Evolutionary conservation across 2,888 invertebrate species (phyloP), one percentile per base, ranked within the genome.

Genomic region (Drosophila neonasuta): DNA sequence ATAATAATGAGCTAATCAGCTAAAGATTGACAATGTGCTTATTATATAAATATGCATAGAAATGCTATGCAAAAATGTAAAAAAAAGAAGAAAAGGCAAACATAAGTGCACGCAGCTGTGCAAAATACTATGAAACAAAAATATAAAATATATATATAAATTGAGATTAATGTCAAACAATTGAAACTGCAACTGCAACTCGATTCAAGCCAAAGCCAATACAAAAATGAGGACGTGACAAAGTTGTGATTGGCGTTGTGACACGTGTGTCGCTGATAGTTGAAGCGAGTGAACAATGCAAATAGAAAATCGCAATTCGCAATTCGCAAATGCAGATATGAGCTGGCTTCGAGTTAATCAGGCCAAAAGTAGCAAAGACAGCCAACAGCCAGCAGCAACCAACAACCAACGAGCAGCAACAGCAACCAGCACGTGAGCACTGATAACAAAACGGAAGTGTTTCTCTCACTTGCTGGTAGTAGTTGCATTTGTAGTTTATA

Each of bases 101-200:
- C 56, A 68, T 51, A 81, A 84, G 85, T 80, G 79, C 84, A 77
- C 74, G 79, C 83, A 86, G 83, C 86, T 83, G 83, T 71, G 83
- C 80, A 51, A 41, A 42, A 42, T n/a, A 52, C 17, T 24, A 41
- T 4, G 24, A 41, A 39, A 39, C 6, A 24, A 13, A 39, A 11
- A 20, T 0, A 20, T 20, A 20, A 20, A 3, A 9, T 44, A 64
- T 74, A 83, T 79, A 79, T 70, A 77, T 79, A 81, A 79, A 84
- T 75, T 67, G 66, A 83, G 86, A 86, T 86, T 86, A 86, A 86
- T 80, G 86, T 83, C 82, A 80, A 57, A 11, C 41, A 13, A 42
- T 9, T 9, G 13, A 17, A 41, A 41, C 15, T 8, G 15, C 32
- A 44, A 44, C 20, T 11, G 32, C 54, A 42, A 42, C 17, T 39